phyloP scores from a whole-genome alignment of 2,797 vertebrate species.

The Steatocranus sp. region DNA sequence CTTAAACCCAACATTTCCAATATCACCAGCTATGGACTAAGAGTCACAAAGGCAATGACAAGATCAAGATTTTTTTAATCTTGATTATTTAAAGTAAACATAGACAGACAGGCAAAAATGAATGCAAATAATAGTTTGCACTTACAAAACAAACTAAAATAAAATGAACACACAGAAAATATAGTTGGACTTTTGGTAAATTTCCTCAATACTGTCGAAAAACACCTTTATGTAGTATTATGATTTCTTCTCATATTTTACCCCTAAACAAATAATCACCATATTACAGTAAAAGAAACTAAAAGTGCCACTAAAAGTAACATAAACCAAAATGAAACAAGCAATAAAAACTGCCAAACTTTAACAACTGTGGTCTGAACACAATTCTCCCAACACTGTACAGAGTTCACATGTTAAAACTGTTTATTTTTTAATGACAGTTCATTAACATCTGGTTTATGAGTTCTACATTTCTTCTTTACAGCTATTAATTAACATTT shows the following conservation, averaged over 20 bases:
- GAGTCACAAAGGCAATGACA: neutral
- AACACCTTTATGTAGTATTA: neutral
- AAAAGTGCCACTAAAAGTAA: neutral
- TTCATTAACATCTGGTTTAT: rapidly evolving
- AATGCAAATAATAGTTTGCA: neutral
- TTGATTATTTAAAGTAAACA: neutral
- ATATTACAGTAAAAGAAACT: neutral
- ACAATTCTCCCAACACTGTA: neutral
- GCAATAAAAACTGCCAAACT: neutral
- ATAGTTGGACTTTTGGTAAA: neutral
- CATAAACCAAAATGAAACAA: neutral
- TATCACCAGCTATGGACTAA: neutral
- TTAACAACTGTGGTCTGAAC: neutral
- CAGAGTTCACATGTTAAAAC: neutral
- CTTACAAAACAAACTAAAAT: neutral
- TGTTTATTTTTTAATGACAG: neutral
- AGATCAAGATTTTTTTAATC: neutral
- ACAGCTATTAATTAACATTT: neutral
- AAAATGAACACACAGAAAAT: neutral
- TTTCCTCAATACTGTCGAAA: neutral
- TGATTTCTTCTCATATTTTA: neutral
- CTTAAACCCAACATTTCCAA: neutral
- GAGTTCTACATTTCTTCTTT: neutral
- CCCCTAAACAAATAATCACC: neutral
- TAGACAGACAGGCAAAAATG: rapidly evolving